These are phyloP conservation scores for Caenorhabditis japonica DNA, from an alignment of 2,888 invertebrate species.

Conservation along the genomic window DNA sequence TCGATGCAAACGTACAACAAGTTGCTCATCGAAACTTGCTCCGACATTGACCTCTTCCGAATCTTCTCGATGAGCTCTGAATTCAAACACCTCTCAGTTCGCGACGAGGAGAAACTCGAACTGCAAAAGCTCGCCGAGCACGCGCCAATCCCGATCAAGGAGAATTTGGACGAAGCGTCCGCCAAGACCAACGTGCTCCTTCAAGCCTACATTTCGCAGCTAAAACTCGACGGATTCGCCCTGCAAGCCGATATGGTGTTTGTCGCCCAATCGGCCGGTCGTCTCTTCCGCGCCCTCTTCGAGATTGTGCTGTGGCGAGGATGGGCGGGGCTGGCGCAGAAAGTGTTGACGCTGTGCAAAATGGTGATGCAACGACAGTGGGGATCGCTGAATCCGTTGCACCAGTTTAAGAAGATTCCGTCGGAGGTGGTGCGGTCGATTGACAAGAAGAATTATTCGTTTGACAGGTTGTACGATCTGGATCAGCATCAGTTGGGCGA, in stretches of 20 bases:
- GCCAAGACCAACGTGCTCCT: conserved; percentile 84
- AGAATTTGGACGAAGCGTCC: conserved; percentile 96
- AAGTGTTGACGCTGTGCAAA: conserved; percentile 93
- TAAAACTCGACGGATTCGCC: conserved; percentile 97
- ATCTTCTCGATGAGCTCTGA: conserved; percentile 99
- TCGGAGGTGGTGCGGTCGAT: conserved; percentile 90
- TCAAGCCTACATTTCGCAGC: conserved; percentile 93
- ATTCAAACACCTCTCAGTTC: conserved; percentile 82
- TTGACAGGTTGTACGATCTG: conserved; percentile 87
- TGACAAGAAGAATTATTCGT: conserved; percentile 88
- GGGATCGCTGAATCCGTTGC: conserved; percentile 98
- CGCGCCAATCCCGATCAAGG: conserved; percentile 98
- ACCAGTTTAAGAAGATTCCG: conserved; percentile 95
- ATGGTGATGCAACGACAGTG: conserved; percentile 95
- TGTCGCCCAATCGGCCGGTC: conserved; percentile 95
- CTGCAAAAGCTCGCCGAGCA: conserved; percentile 93
- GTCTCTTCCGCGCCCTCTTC: conserved; percentile 94
- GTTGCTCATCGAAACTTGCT: conserved; percentile 92
- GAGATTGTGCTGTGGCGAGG: conserved; percentile 93
- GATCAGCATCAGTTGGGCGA: conserved; percentile 96
- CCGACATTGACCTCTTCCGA: conserved; percentile 94
- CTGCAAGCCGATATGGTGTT: conserved; percentile 99
- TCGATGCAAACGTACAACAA: conserved; percentile 97
- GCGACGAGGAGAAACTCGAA: conserved; percentile 92
- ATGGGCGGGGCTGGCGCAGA: conserved; percentile 96